Evolutionary conservation across 2,888 invertebrate genomes (phyloP), one percentile per base, ranked within the genome.

Genomic region (Taenaris catops): DNA sequence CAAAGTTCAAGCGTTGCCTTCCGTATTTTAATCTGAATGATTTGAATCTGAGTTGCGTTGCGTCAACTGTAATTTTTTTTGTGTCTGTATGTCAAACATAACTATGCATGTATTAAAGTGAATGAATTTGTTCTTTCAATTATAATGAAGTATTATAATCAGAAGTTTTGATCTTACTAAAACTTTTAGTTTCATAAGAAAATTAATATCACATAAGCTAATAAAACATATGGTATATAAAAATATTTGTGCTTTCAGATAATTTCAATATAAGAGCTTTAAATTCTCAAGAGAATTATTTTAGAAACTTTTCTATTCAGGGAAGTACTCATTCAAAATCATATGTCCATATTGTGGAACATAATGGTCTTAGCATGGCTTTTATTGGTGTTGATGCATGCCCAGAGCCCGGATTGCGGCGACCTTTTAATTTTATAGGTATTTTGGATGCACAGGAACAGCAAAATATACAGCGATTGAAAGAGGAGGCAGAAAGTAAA

Each of bases 341-440:
- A 0, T 97, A 96, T 70, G 79, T 91, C 61, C 89, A 94, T 63
- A 58, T 58, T 53, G 54, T 83, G 33, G 56, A 81, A 26, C 80
- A 81, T 44, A 91, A 90, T 51, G 87, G 88, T 9, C 89, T 92
- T 8, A 87, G 76, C 43, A 93, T 93, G 56, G 91, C 94, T n/a
- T 96, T 97, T 71, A 88, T 97, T 50, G 96, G 92, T 0, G 80
- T 97, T 14, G 97, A 97, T 73, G 95, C 96, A 1, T 95, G 95
- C 53, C 89, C 96, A 20, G 92, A 94, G 46, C 96, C 96, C 4
- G 97, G 97, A 1, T 91, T 95, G 4, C 90, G 93, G 48, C 80
- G 96, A 49, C 96, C 96, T 1, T 96, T 96, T 62, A 97, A 97
- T 84, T 97, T 97, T 67, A 92, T 97, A 55, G 97, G 97, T 8